Evolutionary conservation across 2,888 invertebrate species (phyloP).

Genomic region (Phorcus lineatus): DNA sequence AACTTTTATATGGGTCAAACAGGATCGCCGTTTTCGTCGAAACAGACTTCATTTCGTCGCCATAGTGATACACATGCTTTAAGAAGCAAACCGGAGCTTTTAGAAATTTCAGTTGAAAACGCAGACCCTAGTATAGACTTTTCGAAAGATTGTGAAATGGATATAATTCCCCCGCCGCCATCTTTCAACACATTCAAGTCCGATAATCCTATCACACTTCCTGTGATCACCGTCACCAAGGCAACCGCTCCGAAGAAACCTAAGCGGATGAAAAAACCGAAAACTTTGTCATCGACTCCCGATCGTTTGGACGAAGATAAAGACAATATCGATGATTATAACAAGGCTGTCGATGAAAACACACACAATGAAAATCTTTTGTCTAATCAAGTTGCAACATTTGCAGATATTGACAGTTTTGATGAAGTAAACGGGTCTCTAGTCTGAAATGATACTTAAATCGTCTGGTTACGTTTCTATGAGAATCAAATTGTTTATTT

Average conservation of each 20-base stretch:
- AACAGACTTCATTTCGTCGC: no score
- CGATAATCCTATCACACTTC: slow-evolving; percentile 20
- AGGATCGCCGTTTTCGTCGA: no score
- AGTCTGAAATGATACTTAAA: not conserved
- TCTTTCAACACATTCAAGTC: slow-evolving; percentile 28
- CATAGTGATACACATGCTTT: not conserved
- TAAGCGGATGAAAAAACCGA: not conserved
- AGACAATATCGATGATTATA: not conserved
- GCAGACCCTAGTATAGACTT: not conserved
- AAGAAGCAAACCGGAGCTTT: not conserved
- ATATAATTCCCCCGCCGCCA: not conserved
- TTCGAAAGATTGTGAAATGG: not conserved
- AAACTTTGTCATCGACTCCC: not conserved
- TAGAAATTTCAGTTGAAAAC: not conserved
- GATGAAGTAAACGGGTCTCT: slow-evolving; percentile 37
- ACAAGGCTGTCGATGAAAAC: not conserved
- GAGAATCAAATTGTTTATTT: no score
- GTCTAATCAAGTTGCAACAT: not conserved
- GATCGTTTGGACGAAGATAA: not conserved
- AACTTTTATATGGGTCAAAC: not conserved
- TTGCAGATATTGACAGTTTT: slow-evolving; percentile 25
- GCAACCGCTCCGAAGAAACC: slow-evolving; percentile 2
- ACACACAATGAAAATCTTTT: not conserved
- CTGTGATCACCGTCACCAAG: slow-evolving; percentile 12
- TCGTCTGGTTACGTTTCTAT: no score